A percentile compares a stretch with the other conserved stretches of the same genome.
phyloP scores from a whole-genome alignment of 2,888 invertebrate genomes.

The Timema podura region DNA sequence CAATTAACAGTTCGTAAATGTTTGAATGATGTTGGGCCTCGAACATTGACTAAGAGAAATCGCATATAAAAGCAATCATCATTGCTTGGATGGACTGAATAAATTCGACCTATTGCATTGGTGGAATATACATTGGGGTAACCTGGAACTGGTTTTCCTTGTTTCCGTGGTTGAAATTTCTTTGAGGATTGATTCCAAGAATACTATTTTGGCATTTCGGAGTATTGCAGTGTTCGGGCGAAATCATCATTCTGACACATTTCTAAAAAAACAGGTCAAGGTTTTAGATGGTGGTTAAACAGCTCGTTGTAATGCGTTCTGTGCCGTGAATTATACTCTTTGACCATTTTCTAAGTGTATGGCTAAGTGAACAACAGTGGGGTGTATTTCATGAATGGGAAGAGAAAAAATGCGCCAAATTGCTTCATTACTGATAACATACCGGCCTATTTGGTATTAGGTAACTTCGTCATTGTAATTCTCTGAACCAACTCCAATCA shows the following conservation, averaged over 20 bases:
- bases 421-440: constrained; percentile 41
- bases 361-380: constrained; percentile 6
- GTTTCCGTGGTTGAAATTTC: constrained; percentile 15
- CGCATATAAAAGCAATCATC: constrained; percentile 39
- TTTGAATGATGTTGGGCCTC: constrained; percentile 40
- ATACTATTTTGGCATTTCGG: constrained; percentile 8
- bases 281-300: constrained; percentile 25
- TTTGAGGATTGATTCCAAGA: constrained; percentile 30
- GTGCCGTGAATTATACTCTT: background rate
- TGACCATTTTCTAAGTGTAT: background rate
- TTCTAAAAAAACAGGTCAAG: constrained; percentile 35
- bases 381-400: constrained; percentile 32
- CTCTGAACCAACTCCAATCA: constrained; percentile 27
- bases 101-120: constrained; percentile 37
- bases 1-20: constrained; percentile 42
- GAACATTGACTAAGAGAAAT: constrained; percentile 38
- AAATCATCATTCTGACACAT: constrained; percentile 33
- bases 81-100: constrained; percentile 38
- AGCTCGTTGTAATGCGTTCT: background rate
- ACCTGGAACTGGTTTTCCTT: constrained; percentile 29
- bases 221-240: constrained; percentile 31
- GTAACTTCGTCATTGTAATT: constrained; percentile 31
- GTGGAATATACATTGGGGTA: constrained; percentile 25
- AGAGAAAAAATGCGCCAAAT: constrained; percentile 40
- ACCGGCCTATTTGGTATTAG: constrained; percentile 33